Conservation (phyloP, 2,797 vertebrate species). For the Neostethus bicornis region DNA sequence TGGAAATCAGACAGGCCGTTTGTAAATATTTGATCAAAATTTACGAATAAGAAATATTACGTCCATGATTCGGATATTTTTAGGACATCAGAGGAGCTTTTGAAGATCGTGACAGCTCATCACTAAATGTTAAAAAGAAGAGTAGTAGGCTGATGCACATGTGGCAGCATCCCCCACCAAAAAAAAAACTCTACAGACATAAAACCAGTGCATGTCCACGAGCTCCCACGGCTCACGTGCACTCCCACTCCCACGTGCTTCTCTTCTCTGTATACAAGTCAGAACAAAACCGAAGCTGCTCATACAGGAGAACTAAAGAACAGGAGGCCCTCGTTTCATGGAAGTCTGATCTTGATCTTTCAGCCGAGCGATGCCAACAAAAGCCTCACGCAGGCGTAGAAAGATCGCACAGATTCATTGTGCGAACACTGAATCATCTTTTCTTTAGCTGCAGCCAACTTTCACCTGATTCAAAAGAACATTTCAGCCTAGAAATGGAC, state of each 20-base stretch:
- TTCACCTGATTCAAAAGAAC: neutral
- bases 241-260: slow-evolving; percentile 51
- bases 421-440: slow-evolving; percentile 21
- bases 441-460: slow-evolving; percentile 20
- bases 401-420: slow-evolving; percentile 17
- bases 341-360: slow-evolving; percentile 37
- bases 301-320: slow-evolving; percentile 16
- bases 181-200: slow-evolving; percentile 11
- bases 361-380: slow-evolving; percentile 47
- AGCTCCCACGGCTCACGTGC: slow-evolving; percentile 54
- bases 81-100: too few species aligned
- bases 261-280: slow-evolving; percentile 24
- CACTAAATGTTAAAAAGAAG: too few species aligned
- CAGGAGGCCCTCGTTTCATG: slow-evolving; percentile 7
- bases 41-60: too few species aligned
- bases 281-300: slow-evolving; percentile 43
- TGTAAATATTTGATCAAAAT: too few species aligned
- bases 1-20: too few species aligned
- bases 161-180: neutral
- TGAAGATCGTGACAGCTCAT: too few species aligned
- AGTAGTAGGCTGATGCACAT: too few species aligned
- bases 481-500: neutral
- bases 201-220: slow-evolving; percentile 28
- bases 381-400: slow-evolving; percentile 16
- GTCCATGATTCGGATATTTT: too few species aligned